Base-by-base conservation (phyloP, 2,888 invertebrate genomes). In the Fragum fragum region DNA sequence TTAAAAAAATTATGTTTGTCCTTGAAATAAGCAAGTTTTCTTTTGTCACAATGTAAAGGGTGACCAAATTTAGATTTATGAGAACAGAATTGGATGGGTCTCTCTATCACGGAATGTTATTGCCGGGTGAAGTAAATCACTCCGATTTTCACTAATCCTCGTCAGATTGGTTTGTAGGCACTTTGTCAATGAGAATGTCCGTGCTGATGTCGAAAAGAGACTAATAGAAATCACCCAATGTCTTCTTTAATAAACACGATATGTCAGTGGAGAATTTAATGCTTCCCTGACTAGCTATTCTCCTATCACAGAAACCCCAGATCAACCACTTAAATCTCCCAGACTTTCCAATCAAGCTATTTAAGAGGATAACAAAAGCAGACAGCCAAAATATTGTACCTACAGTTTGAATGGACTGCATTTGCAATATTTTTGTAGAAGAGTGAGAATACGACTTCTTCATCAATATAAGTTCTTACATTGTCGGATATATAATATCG, bases 191-290 rank as follows among this genome's bases (percentile, higher is more conserved):
- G 66, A 66, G 42, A 66, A 42, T 42, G 66, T 66, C 66, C 66
- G 66, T 66, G 66, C 39, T 23, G 23, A 66, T 36, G 66, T 29
- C 66, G 42, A 42, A 42, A 42, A 66, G 66, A 66, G 66, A 39
- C 66, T 66, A 66, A 66, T 66, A 66, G 66, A 66, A 66, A 66
- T 66, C 47, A 26, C 47, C 66, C 66, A 66, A 66, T 66, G 66
- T 66, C 66, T 39, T 36, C 28, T 66, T 66, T 66, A 66, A 66
- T 66, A 66, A 66, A 66, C 42, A 66, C 32, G 66, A 66, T 66
- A 66, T 66, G 66, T 66, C 66, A 66, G 66, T 42, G 1, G 66
- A 66, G 66, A 66, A 7, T 42, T 66, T 39, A 66, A 66, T 66
- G 66, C 66, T n/a, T 66, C 66, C 23, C 16, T 26, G 42, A 66